Conservation (phyloP, 2,113 vertebrate genomes). For the Oncorhynchus gorbuscha region DNA sequence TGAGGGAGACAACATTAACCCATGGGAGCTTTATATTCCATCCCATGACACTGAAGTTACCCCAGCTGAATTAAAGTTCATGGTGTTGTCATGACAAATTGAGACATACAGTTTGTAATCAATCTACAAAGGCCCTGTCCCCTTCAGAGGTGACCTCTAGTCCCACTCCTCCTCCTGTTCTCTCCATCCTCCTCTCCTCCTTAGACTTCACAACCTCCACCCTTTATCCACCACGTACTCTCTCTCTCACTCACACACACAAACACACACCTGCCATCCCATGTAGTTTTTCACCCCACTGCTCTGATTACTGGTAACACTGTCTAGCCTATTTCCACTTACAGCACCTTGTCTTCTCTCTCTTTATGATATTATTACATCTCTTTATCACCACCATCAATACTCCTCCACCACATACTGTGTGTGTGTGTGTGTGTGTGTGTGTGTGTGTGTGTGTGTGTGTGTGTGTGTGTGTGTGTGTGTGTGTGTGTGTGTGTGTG, state of each 20-base stretch:
- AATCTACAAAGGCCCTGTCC: constrained; percentile 47
- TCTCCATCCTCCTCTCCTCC: constrained; percentile 9
- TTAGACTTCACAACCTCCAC: constrained; percentile 48
- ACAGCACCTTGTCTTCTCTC: constrained; percentile 55
- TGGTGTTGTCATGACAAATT: constrained; percentile 65
- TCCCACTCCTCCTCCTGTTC: neutral
- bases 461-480: too few species aligned
- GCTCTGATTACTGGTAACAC: constrained; percentile 63
- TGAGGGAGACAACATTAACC: constrained; percentile 43
- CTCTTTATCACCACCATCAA: constrained; percentile 69
- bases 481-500: too few species aligned
- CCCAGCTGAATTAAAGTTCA: constrained; percentile 49
- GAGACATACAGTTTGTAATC: constrained; percentile 69
- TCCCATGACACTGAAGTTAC: constrained; percentile 29
- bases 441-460: constrained; percentile 17
- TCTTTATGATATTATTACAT: constrained; percentile 67
- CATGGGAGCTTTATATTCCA: constrained; percentile 33
- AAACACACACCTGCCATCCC: constrained; percentile 28
- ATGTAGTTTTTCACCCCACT: constrained; percentile 59
- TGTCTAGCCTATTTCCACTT: constrained; percentile 54
- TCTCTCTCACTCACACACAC: constrained; percentile 14
- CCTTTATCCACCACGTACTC: constrained; percentile 57
- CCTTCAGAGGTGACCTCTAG: constrained; percentile 51
- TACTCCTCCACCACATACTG: constrained; percentile 30
- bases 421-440: constrained; percentile 16